Conservation (phyloP, 2,797 vertebrate species). For the Diceros bicornis region DNA sequence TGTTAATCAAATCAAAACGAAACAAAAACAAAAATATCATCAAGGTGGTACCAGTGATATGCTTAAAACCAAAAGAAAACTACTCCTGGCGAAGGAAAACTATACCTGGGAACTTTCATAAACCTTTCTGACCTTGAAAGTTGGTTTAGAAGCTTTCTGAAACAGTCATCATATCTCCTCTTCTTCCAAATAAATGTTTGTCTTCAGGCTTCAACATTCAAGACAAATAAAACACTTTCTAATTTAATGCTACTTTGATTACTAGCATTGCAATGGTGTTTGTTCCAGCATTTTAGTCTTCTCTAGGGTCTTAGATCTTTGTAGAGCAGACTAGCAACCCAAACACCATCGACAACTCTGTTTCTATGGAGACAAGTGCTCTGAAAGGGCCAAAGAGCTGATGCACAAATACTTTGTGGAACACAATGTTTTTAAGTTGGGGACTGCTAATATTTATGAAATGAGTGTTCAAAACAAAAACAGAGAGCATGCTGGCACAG, state of each 20-base stretch:
- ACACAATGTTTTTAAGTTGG: constrained; percentile 32
- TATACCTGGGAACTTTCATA: background rate
- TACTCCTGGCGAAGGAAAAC: background rate
- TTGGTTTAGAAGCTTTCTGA: constrained; percentile 51
- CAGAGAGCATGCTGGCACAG: background rate
- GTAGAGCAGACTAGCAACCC: background rate
- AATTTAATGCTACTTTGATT: constrained; percentile 51
- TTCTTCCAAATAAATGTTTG: constrained; percentile 43
- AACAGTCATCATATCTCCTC: background rate
- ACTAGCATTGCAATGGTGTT: background rate
- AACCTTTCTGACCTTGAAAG: background rate
- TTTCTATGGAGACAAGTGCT: constrained; percentile 37
- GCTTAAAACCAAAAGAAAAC: constrained; percentile 17
- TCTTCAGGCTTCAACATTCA: background rate
- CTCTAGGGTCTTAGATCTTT: background rate
- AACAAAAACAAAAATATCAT: constrained; percentile 19
- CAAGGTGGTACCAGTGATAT: background rate
- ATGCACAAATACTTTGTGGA: constrained; percentile 40
- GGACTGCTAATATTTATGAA: constrained; percentile 44
- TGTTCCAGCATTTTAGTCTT: constrained; percentile 31
- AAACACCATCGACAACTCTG: constrained; percentile 1
- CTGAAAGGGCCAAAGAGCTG: constrained; percentile 10
- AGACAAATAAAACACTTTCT: constrained; percentile 59
- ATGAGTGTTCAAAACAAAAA: constrained; percentile 63
- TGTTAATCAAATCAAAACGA: constrained; percentile 41